These are phyloP conservation scores for Ostrea edulis DNA, from an alignment of 1,140 invertebrate genomes.

Conservation along the genomic window DNA sequence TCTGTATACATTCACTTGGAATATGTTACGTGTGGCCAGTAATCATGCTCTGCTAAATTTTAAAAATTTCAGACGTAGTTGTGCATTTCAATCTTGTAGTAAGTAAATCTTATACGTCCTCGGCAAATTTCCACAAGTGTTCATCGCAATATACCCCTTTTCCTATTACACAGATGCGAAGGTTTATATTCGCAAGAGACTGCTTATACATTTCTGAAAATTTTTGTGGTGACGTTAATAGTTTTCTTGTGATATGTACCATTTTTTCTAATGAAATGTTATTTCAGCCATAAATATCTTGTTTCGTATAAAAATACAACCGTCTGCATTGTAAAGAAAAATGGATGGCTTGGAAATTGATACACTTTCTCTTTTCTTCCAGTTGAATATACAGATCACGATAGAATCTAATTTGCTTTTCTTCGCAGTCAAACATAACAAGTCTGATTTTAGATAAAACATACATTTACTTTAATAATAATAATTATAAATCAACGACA, in stretches of 20 bases:
- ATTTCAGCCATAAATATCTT: slow-evolving; percentile 30
- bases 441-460: slow-evolving; percentile 20
- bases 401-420: background rate
- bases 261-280: slow-evolving; percentile 36
- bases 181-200: slow-evolving; percentile 23
- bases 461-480: slow-evolving; percentile 38
- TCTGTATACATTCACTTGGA: background rate
- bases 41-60: background rate
- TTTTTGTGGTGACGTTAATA: background rate
- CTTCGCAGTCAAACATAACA: slow-evolving; percentile 11
- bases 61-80: slow-evolving; percentile 6
- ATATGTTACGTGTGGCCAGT: background rate
- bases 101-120: background rate
- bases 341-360: slow-evolving; percentile 32
- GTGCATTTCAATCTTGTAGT: background rate
- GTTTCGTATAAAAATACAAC: slow-evolving; percentile 27
- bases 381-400: background rate
- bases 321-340: slow-evolving; percentile 27
- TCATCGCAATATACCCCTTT: slow-evolving; percentile 29
- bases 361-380: slow-evolving; percentile 11
- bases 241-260: slow-evolving; percentile 28
- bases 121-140: slow-evolving; percentile 30
- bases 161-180: slow-evolving; percentile 31
- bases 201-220: slow-evolving; percentile 10
- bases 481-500: slow-evolving; percentile 28